These are phyloP conservation scores for Labeo catla DNA, from an alignment of 2,113 vertebrate species.

Conservation along the genomic window DNA sequence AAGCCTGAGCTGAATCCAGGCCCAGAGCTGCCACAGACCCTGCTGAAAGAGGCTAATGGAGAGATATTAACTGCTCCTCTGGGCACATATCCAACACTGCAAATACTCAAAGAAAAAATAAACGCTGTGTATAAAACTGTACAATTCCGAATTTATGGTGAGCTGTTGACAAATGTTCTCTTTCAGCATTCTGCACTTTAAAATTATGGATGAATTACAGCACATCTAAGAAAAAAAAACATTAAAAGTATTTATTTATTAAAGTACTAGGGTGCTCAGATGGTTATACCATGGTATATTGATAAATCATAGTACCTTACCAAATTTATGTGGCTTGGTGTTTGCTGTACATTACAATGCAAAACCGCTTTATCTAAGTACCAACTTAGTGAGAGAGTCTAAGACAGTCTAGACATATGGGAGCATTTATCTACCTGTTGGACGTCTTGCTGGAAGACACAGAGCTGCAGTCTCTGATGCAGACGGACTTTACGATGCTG, in stretches of 20 bases:
- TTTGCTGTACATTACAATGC: background rate
- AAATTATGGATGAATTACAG: conserved; percentile 31
- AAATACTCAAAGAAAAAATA: conserved; percentile 26
- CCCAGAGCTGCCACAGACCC: conserved; percentile 14
- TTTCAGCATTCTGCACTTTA: conserved; percentile 22
- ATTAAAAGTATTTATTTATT: background rate
- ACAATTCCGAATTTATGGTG: conserved; percentile 41
- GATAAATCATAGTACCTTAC: background rate
- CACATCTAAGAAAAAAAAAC: background rate
- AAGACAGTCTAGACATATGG: conserved; percentile 22
- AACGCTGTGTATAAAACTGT: conserved; percentile 22
- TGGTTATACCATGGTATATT: background rate
- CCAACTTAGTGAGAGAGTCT: background rate
- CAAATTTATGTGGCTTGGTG: background rate
- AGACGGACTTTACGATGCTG: conserved; percentile 96
- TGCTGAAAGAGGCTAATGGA: conserved; percentile 11
- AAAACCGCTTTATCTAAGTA: background rate
- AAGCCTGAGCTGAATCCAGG: conserved; percentile 15
- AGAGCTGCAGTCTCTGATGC: conserved; percentile 96
- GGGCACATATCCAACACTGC: conserved; percentile 47
- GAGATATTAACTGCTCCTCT: conserved; percentile 41
- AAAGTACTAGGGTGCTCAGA: background rate
- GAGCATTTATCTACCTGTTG: conserved; percentile 84
- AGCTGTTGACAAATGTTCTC: conserved; percentile 50
- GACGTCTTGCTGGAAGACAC: conserved; percentile 98